A percentile compares a stretch with the other conserved stretches of the same genome.
These are phyloP conservation scores for Poeciliopsis prolifica DNA, from an alignment of 2,113 vertebrate genomes.

Conservation along the genomic window DNA sequence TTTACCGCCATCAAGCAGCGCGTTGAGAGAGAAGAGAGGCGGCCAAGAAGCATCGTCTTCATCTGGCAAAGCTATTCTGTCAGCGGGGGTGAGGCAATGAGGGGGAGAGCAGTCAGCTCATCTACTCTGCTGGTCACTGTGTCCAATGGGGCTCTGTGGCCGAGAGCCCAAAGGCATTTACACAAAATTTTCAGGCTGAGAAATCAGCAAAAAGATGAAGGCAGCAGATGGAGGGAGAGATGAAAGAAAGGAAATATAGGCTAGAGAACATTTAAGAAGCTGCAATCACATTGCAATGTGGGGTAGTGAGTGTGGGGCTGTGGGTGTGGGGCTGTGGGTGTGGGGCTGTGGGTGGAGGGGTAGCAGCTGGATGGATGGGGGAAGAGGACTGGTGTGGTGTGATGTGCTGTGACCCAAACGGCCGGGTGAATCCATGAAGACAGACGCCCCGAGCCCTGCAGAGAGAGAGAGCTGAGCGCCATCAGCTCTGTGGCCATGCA, in stretches of 20 bases:
- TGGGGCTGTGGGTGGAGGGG: not conserved
- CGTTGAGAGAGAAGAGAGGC: conserved; percentile 19
- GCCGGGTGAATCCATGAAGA: conserved; percentile 48
- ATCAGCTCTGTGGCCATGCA: conserved; percentile 23
- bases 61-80: conserved; percentile 30
- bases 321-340: too few species aligned
- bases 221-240: conserved; percentile 40
- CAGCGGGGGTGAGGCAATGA: conserved; percentile 9
- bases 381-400: conserved; percentile 53
- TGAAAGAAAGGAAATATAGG: conserved; percentile 2
- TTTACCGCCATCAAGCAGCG: conserved; percentile 30
- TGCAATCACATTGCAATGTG: conserved; percentile 29
- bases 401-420: conserved; percentile 66
- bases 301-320: not conserved
- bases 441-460: conserved; percentile 16
- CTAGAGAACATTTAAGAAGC: conserved; percentile 37
- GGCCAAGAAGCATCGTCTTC: conserved; percentile 43
- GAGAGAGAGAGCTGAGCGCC: conserved; percentile 24
- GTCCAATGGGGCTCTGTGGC: conserved; percentile 33
- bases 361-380: conserved; percentile 38
- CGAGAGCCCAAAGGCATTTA: conserved; percentile 40
- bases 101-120: conserved; percentile 30
- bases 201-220: conserved; percentile 20
- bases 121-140: conserved; percentile 35
- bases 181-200: conserved; percentile 30